Evolutionary conservation across 2,113 vertebrate species (phyloP).

Genomic region (Galeopterus variegatus): DNA sequence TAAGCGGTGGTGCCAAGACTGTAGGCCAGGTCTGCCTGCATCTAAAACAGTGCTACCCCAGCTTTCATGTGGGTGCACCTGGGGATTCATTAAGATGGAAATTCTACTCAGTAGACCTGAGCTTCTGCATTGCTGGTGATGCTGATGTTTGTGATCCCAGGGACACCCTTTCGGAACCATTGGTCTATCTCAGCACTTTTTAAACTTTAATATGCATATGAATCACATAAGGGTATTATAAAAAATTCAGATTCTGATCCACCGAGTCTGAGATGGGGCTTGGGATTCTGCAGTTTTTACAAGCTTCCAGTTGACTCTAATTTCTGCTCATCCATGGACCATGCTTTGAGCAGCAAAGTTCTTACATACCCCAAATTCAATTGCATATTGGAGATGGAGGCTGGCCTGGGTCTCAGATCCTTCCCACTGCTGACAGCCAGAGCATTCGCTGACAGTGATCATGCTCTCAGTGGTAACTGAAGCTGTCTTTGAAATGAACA

Average conservation of each 20-base stretch:
- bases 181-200: not conserved
- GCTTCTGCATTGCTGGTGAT: not conserved
- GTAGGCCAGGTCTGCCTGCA: not conserved
- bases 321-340: not conserved
- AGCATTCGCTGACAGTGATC: not conserved
- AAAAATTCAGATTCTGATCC: not conserved
- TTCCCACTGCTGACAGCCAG: not conserved
- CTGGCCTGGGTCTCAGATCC: not conserved
- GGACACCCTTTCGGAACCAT: not conserved
- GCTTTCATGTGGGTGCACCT: not conserved
- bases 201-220: not conserved
- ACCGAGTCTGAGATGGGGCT: not conserved
- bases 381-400: not conserved
- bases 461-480: not conserved
- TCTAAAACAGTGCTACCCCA: not conserved
- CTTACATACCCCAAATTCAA: not conserved
- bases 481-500: slow-evolving; percentile 38
- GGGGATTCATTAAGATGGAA: not conserved
- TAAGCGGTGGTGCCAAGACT: not conserved
- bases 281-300: not conserved
- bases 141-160: not conserved
- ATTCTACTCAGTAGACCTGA: not conserved
- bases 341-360: not conserved
- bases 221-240: not conserved
- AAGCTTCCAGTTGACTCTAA: not conserved